Conservation (phyloP, 2,113 vertebrate species). For the Pterophyllum scalare region DNA sequence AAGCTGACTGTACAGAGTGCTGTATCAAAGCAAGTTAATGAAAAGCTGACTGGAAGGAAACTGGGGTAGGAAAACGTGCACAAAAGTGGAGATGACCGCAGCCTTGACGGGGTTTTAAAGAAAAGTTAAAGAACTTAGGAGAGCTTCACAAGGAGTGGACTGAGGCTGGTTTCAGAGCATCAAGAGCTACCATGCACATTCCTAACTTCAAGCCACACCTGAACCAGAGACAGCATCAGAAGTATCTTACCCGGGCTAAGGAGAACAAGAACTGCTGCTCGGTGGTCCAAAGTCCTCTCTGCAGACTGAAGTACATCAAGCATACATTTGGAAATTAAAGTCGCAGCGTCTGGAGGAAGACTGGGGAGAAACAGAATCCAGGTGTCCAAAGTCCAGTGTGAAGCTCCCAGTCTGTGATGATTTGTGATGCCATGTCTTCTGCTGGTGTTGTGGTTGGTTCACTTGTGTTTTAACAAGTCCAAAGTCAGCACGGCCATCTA, state of each 20-base stretch:
- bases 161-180: no score
- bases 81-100: no score
- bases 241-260: background rate
- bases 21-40: no score
- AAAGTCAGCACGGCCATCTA: background rate
- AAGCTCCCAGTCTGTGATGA: background rate
- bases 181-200: rapidly evolving
- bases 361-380: background rate
- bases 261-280: rapidly evolving
- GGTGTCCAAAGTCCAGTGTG: rapidly evolving
- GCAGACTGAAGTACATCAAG: rapidly evolving
- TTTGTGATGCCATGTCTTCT: background rate
- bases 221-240: background rate
- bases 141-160: no score
- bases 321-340: background rate
- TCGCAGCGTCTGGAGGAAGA: no score
- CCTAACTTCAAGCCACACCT: background rate
- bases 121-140: no score
- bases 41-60: no score
- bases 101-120: no score
- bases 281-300: no score
- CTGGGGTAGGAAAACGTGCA: no score
- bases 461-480: background rate
- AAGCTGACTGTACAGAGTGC: no score
- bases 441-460: background rate